A percentile compares a stretch with the other conserved stretches of the same genome.
phyloP scores from a whole-genome alignment of 2,888 invertebrate genomes.

The Stenchaetothrips biformis region DNA sequence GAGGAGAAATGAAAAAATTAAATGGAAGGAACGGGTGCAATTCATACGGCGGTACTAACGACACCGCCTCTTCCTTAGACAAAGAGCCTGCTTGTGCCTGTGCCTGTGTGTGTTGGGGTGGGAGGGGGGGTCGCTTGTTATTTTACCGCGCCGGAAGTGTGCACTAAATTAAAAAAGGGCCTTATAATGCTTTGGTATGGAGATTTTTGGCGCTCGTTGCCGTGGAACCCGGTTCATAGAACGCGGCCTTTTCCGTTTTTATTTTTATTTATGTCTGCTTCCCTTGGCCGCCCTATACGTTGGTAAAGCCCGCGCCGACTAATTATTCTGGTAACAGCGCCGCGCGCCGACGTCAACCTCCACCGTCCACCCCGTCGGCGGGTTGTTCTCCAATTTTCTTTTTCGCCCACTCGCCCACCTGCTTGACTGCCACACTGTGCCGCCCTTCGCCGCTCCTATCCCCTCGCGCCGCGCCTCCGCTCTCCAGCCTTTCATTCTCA shows the following conservation, averaged over 20 bases:
- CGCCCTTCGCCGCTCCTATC: no score
- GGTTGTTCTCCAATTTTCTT: not conserved
- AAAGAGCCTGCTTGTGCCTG: not conserved
- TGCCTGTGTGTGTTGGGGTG: not conserved
- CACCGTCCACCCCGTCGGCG: not conserved
- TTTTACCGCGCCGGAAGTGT: not conserved
- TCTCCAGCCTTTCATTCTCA: no score
- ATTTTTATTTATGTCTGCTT: not conserved
- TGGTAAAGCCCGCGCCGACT: not conserved
- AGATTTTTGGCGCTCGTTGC: not conserved
- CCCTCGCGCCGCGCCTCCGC: no score
- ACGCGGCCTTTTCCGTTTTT: not conserved
- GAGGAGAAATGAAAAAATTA: not conserved
- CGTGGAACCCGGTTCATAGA: not conserved
- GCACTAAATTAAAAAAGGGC: not conserved
- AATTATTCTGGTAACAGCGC: not conserved
- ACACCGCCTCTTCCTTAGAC: not conserved
- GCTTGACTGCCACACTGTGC: no score
- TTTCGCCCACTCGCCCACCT: not conserved
- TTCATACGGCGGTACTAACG: not conserved
- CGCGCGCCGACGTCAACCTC: not conserved
- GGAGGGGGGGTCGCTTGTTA: not conserved
- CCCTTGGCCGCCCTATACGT: not conserved
- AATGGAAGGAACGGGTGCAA: not conserved
- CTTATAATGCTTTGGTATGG: not conserved